phyloP scores from a whole-genome alignment of 2,113 vertebrate species.

The Malaclemys terrapin region DNA sequence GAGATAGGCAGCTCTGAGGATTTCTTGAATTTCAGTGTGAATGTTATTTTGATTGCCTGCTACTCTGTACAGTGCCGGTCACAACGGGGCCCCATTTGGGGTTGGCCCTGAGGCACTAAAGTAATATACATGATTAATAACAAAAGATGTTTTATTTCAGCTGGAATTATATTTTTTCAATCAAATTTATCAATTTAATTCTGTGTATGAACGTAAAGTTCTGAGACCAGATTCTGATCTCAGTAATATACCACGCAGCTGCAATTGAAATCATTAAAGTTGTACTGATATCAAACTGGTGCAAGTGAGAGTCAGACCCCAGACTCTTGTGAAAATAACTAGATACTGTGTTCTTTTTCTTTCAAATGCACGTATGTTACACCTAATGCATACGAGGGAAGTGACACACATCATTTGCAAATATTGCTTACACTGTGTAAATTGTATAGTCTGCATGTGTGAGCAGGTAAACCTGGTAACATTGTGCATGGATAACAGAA shows the following conservation, averaged over 20 bases:
- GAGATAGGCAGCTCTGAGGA: background rate
- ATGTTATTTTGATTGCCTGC: background rate
- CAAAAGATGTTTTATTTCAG: background rate
- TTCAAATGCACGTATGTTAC: background rate
- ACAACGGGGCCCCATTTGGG: background rate
- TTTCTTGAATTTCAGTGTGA: background rate
- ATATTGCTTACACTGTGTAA: background rate
- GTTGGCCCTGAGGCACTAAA: background rate
- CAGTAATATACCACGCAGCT: background rate
- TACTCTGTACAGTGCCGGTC: too few species aligned
- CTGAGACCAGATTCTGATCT: background rate
- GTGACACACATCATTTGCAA: background rate
- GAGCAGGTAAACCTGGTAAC: background rate
- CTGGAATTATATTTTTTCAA: background rate
- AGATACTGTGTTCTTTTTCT: background rate
- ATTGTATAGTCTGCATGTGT: slow-evolving; percentile 12
- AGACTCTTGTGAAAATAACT: background rate
- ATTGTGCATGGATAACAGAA: background rate
- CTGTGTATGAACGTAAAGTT: background rate
- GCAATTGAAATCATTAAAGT: background rate
- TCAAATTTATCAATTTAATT: background rate
- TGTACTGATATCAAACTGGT: background rate
- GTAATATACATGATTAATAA: background rate
- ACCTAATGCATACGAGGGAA: background rate
- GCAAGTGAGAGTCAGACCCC: background rate